Percentiles rank a stretch among this genome's conserved stretches.
These are phyloP conservation scores for Pangasius djambal DNA, from an alignment of 2,797 vertebrate genomes.

Conservation along the genomic window DNA sequence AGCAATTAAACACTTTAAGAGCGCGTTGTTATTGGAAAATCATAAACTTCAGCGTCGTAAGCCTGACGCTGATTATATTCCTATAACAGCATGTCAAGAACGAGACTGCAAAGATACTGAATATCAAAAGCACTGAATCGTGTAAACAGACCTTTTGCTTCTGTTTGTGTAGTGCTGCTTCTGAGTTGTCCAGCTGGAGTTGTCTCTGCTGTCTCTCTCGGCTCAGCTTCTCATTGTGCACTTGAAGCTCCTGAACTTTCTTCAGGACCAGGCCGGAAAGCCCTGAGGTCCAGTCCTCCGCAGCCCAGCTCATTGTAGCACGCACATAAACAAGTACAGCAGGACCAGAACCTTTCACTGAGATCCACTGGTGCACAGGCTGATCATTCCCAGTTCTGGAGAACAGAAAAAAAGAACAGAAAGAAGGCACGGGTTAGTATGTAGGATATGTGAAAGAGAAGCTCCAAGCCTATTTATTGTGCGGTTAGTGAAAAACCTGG, in stretches of 20 bases:
- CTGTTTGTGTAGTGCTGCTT: conserved; percentile 76
- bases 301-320: conserved; percentile 78
- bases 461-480: neutral
- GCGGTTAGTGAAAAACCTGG: neutral
- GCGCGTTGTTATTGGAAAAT: neutral
- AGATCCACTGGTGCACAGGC: conserved; percentile 5
- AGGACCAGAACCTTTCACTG: conserved; percentile 14
- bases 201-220: conserved; percentile 82
- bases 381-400: conserved; percentile 30
- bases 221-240: conserved; percentile 74
- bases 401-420: neutral
- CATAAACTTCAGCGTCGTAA: neutral
- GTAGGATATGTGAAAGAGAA: neutral
- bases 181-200: conserved; percentile 79
- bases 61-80: conserved; percentile 63
- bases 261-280: conserved; percentile 75
- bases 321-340: neutral
- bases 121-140: neutral
- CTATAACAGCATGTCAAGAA: neutral
- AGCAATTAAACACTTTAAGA: neutral
- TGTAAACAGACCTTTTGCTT: conserved; percentile 57
- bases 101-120: too few species aligned
- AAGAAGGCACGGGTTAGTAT: neutral
- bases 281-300: conserved; percentile 83
- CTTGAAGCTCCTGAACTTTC: conserved; percentile 79